Evolutionary conservation across 2,113 vertebrate genomes (phyloP).

Genomic region (Corynorhinus townsendii): DNA sequence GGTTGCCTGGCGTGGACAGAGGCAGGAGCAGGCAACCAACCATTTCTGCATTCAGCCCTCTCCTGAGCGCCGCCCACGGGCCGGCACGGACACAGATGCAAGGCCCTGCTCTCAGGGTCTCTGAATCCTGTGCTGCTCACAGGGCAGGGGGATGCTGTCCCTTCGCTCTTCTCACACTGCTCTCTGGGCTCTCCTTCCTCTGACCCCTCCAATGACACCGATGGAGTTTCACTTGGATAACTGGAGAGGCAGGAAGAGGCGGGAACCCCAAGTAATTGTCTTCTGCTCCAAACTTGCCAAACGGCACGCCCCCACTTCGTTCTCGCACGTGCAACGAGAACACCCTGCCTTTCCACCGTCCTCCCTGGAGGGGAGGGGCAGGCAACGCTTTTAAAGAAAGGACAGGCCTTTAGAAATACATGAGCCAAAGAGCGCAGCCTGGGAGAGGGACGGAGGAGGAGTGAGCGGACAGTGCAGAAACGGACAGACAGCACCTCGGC

Average conservation of each 20-base stretch:
- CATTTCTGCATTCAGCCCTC: fast-evolving
- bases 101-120: fast-evolving
- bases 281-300: too few relatives aligned
- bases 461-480: neutral
- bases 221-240: neutral
- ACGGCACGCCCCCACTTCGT: fast-evolving
- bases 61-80: neutral
- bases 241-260: neutral
- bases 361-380: neutral
- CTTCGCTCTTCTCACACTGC: fast-evolving
- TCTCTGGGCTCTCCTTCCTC: neutral
- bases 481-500: neutral
- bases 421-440: neutral
- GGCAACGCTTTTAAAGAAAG: neutral
- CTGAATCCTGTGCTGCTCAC: fast-evolving
- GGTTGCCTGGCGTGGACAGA: fast-evolving
- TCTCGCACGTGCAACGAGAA: neutral
- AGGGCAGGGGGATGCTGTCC: fast-evolving
- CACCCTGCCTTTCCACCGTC: neutral
- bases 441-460: neutral
- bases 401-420: neutral
- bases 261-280: neutral
- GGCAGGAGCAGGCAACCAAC: fast-evolving
- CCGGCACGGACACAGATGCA: fast-evolving
- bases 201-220: neutral